A percentile compares a stretch with the other conserved stretches of the same genome.
These are phyloP conservation scores for Oncorhynchus clarkii DNA, from an alignment of 2,113 vertebrate genomes.

Conservation along the genomic window DNA sequence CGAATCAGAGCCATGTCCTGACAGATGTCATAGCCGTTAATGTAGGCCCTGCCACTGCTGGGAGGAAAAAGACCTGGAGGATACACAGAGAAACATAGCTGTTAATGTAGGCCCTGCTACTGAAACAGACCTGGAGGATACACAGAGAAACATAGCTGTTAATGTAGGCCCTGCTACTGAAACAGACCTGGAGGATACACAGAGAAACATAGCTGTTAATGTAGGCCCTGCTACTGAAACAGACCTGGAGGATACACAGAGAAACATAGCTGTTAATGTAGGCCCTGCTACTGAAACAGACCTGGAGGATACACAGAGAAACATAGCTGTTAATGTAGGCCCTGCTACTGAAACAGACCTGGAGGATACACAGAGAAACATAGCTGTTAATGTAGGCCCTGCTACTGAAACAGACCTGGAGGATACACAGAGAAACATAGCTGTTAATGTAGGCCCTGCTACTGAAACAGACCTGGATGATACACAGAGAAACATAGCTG, in stretches of 20 bases:
- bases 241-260: no score
- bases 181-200: constrained; percentile 78
- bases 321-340: constrained; percentile 82
- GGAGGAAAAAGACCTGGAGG: constrained; percentile 78
- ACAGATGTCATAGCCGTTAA: constrained; percentile 90
- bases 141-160: constrained; percentile 59
- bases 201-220: no score
- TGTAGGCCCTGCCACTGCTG: constrained; percentile 82
- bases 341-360: constrained; percentile 86
- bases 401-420: constrained; percentile 84
- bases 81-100: constrained; percentile 50
- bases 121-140: constrained; percentile 79
- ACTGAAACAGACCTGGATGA: constrained; percentile 79
- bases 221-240: no score
- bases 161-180: constrained; percentile 85
- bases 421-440: not conserved
- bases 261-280: no score
- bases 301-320: constrained; percentile 64
- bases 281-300: constrained; percentile 63
- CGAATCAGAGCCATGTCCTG: constrained; percentile 92
- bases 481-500: not conserved
- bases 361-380: constrained; percentile 3
- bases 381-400: constrained; percentile 85
- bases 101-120: constrained; percentile 85
- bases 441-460: constrained; percentile 51